Evolutionary conservation across 2,888 invertebrate genomes (phyloP).

Genomic region (Ceratothoa steindachneri): DNA sequence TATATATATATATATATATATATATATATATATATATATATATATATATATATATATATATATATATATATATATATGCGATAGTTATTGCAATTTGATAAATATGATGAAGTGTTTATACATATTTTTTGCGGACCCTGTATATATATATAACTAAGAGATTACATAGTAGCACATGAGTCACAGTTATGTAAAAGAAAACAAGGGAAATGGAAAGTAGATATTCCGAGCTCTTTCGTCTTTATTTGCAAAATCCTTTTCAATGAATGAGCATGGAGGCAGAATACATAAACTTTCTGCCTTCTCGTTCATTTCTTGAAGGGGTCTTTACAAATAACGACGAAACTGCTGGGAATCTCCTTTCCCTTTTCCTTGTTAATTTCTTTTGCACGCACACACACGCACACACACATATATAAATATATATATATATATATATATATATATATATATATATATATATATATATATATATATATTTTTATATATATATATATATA

Average conservation of each 20-base stretch:
- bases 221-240: too few relatives aligned
- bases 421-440: constrained; percentile 17
- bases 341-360: too few relatives aligned
- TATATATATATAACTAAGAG: too few relatives aligned
- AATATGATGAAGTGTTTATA: neutral
- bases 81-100: neutral
- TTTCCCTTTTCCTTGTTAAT: too few relatives aligned
- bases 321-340: too few relatives aligned
- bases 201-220: too few relatives aligned
- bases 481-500: neutral
- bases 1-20: constrained; percentile 8
- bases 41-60: constrained; percentile 12
- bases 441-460: constrained; percentile 15
- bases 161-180: too few relatives aligned
- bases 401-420: neutral
- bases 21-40: constrained; percentile 12
- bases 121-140: too few relatives aligned
- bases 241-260: neutral
- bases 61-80: constrained; percentile 9
- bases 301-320: too few relatives aligned
- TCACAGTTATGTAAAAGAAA: too few relatives aligned
- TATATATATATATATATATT: neutral
- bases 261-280: too few relatives aligned
- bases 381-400: neutral
- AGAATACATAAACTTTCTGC: too few relatives aligned